These are phyloP conservation scores for Resseliella maxima DNA, from an alignment of 2,888 invertebrate genomes.

Conservation along the genomic window DNA sequence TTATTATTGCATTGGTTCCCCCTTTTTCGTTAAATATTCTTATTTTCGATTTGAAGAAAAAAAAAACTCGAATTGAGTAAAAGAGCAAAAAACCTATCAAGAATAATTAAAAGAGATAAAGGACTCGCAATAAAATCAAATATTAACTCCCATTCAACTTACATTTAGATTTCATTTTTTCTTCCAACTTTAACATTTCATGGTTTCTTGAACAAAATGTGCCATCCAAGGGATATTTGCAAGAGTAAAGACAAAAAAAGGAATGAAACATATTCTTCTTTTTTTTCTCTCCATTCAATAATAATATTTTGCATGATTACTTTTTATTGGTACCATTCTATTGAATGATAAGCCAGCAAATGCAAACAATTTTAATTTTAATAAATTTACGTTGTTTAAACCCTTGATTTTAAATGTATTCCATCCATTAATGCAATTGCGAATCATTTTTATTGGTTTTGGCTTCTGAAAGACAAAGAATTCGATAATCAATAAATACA, in stretches of 20 bases:
- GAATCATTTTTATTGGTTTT: neutral
- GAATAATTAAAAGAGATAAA: constrained; percentile 48
- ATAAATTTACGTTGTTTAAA: constrained; percentile 17
- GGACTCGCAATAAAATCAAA: constrained; percentile 44
- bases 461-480: neutral
- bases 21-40: neutral
- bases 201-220: neutral
- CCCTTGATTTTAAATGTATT: neutral
- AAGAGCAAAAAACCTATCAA: constrained; percentile 45
- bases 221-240: neutral
- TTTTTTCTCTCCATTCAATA: neutral
- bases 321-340: constrained; percentile 21
- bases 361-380: constrained; percentile 34
- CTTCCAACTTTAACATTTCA: neutral
- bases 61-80: neutral
- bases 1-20: neutral
- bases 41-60: neutral
- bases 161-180: constrained; percentile 28
- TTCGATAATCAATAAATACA: neutral
- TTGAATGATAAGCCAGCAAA: constrained; percentile 10
- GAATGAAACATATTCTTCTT: neutral
- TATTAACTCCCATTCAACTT: constrained; percentile 35
- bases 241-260: neutral
- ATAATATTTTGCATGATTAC: constrained; percentile 42
- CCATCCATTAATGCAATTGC: constrained; percentile 25